Base-by-base conservation (phyloP, 2,888 invertebrate species). In the Harpagoxenus sublaevis region DNA sequence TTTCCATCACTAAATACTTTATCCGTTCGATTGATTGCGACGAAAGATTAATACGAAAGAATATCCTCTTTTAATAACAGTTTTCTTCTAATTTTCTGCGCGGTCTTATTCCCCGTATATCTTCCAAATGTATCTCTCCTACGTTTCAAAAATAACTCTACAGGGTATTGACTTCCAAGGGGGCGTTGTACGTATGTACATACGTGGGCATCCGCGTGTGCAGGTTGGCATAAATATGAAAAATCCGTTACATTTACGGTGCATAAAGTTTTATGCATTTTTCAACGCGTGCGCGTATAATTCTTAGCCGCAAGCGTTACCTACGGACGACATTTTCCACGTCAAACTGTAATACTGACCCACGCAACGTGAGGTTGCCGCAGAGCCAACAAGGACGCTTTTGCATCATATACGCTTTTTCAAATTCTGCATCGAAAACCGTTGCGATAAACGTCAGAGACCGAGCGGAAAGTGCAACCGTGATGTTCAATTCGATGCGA, bases 251-350 rank as follows among this genome's bases (percentile, higher is more conserved):
- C 35, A 60, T 81, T 81, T 81, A 60, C 23, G 48, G 15, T 18
- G 8, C 35, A 60, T 48, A 73, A 79, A 79, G 31, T 79, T 79
- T 79, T 48, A 79, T 79, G 57, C 28, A 79, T 71, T 71, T 60
- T 73, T 81, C 60, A 71, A 48, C 15, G 48, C 48, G 70, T 15
- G 57, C 45, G 31, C 71, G 57, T 18, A 57, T 60, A 48, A 60
- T 39, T 10, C 73, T 60, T 48, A 18, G 18, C 57, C n/a, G 78
- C 55, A 39, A 66, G 39, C 66, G 53, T 48, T 78, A 68, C 8
- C 23, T 53, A 3, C 9, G 31, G 12, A 42, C n/a, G n/a, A 15
- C 6, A 23, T 35, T 35, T 39, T 15, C 55, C 42, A 55, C 53
- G 55, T 42, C 53, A 31, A 42, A 57, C 15, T 9, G 23, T 65